Base-by-base conservation (phyloP, 2,113 vertebrate species). In the Perca fluviatilis region DNA sequence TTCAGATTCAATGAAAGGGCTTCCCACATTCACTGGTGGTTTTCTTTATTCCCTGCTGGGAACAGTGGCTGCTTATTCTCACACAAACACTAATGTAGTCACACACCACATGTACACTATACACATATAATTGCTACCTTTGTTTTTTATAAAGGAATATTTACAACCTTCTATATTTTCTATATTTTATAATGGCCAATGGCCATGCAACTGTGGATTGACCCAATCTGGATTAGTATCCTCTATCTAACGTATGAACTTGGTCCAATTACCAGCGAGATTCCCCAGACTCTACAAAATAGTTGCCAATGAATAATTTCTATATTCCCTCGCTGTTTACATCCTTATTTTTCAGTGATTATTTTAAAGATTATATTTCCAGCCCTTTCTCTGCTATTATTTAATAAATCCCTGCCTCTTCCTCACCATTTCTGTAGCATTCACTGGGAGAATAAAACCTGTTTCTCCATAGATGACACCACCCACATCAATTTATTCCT, bases 1-100 rank as follows among this genome's bases (percentile, higher is more conserved):
- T 92, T 89, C 82, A 87, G 46, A 82, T 78, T 87, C 85, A 83
- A 87, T 92, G 87, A 86, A 92, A 92, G 78, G 78, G 79, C 85
- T 74, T 88, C 30, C 43, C 82, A 79, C 80, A 93, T 86, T 80
- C 61, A 79, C 36, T 76, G 58, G 69, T 58, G 77, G 18, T 54
- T 85, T 85, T 75, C 72, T 88, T 89, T 79, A 75, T 82, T 81
- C 67, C 82, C 78, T 73, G 86, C 84, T 88, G 87, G 66, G 66
- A 86, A 74, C 84, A 67, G 77, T 36, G 80, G 68, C 72, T 74
- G 63, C 80, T 86, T 78, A 73, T 88, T 88, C 77, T 74, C 74
- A 65, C n/a, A 64, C 57, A 81, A 74, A 86, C 33, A 76, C 64
- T 57, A 64, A 70, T 40, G 58, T 65, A 69, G 56, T 23, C 63